phyloP scores from a whole-genome alignment of 1,140 invertebrate species.

The Leptopilina boulardi region DNA sequence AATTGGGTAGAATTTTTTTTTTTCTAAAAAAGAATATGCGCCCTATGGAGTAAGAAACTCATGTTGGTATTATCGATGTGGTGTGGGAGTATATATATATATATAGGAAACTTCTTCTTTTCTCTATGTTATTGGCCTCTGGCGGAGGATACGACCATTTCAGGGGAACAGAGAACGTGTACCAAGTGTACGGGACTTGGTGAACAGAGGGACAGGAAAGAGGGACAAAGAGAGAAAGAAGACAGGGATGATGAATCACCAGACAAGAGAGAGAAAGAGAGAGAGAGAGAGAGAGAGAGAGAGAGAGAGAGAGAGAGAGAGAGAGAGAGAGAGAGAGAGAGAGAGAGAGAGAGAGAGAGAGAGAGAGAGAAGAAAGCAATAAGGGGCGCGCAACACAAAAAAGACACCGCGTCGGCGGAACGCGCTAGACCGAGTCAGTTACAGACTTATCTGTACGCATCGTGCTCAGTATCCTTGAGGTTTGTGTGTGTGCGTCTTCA shows the following conservation, averaged over 20 bases:
- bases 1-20: not conserved
- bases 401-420: slow-evolving; percentile 64
- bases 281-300: slow-evolving; percentile 68
- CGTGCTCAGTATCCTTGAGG: slow-evolving; percentile 58
- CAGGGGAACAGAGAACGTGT: slow-evolving; percentile 41
- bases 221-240: slow-evolving; percentile 63
- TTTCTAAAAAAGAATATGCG: slow-evolving; percentile 43
- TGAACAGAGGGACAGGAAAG: slow-evolving; percentile 34
- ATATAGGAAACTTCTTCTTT: not conserved
- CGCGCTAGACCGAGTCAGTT: slow-evolving; percentile 74
- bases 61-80: slow-evolving; percentile 56
- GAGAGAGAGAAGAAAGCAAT: slow-evolving; percentile 63
- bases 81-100: slow-evolving; percentile 57
- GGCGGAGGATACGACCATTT: not conserved
- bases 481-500: slow-evolving; percentile 50
- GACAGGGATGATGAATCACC: slow-evolving; percentile 74
- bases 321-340: slow-evolving; percentile 70
- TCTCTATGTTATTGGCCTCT: slow-evolving; percentile 21
- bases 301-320: slow-evolving; percentile 62
- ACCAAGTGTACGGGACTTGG: slow-evolving; percentile 32
- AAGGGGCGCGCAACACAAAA: slow-evolving; percentile 65
- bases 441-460: slow-evolving; percentile 72
- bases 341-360: slow-evolving; percentile 68
- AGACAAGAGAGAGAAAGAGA: slow-evolving; percentile 69
- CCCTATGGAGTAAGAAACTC: slow-evolving; percentile 54